These are phyloP conservation scores for Melanostoma mellinum DNA, from an alignment of 2,888 invertebrate genomes.

Conservation along the genomic window DNA sequence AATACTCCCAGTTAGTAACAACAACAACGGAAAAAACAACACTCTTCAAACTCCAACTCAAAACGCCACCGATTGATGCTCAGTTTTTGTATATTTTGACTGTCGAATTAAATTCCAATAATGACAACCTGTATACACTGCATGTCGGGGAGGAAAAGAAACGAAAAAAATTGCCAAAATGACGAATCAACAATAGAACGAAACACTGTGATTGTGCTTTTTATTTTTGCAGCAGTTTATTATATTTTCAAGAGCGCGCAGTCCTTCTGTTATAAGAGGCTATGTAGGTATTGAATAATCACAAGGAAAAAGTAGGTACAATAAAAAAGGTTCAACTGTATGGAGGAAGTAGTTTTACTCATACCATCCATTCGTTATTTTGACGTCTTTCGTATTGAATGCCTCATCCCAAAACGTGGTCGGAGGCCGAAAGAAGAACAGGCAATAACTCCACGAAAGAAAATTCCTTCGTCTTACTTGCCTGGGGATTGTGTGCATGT, in stretches of 20 bases:
- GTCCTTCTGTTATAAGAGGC: constrained; percentile 6
- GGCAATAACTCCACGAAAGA: constrained; percentile 44
- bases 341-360: too few relatives aligned
- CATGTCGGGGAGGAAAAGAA: constrained; percentile 16
- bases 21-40: background rate
- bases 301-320: background rate
- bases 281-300: too few relatives aligned
- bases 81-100: constrained; percentile 40
- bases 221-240: background rate
- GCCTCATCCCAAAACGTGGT: constrained; percentile 20
- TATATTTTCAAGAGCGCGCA: background rate
- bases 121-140: constrained; percentile 36
- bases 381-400: constrained; percentile 33
- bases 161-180: constrained; percentile 34
- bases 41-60: background rate
- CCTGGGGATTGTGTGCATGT: constrained; percentile 57
- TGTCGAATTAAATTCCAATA: constrained; percentile 60
- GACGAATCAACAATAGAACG: constrained; percentile 65
- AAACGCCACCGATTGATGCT: constrained; percentile 42
- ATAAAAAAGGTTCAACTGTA: background rate
- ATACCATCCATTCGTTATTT: constrained; percentile 16
- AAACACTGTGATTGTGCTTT: constrained; percentile 59
- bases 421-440: constrained; percentile 28
- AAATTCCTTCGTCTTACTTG: constrained; percentile 33
- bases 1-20: background rate